These are phyloP conservation scores for Petrosia ficiformis DNA, from an alignment of 37 sponge, comb jelly and placozoan genomes.

Conservation along the genomic window DNA sequence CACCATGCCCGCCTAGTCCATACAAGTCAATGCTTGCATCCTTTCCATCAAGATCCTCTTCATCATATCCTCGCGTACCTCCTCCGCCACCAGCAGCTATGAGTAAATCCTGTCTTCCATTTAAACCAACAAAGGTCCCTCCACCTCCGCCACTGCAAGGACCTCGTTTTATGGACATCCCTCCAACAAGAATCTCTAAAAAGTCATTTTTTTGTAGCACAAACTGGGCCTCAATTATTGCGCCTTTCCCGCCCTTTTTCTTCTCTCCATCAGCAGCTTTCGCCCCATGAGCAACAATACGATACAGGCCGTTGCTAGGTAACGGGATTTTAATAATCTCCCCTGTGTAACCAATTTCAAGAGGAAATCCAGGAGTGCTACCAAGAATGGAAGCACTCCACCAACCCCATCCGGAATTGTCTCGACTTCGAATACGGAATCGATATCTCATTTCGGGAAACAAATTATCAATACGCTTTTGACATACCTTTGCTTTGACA, in stretches of 20 bases:
- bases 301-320: constrained; percentile 45
- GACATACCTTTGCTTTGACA: not conserved
- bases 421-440: constrained; percentile 59
- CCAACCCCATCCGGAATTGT: constrained; percentile 62
- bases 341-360: constrained; percentile 57
- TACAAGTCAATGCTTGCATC: constrained; percentile 37
- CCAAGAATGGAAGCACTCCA: constrained; percentile 50
- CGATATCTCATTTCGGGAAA: constrained; percentile 45
- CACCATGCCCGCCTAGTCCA: constrained; percentile 38
- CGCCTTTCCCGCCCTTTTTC: constrained; percentile 60
- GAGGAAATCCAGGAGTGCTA: constrained; percentile 38
- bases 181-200: constrained; percentile 66
- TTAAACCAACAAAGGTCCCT: constrained; percentile 70
- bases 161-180: constrained; percentile 60
- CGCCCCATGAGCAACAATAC: constrained; percentile 54
- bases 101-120: constrained; percentile 40
- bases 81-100: constrained; percentile 78
- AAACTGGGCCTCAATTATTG: constrained; percentile 64
- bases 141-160: constrained; percentile 70
- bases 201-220: constrained; percentile 55
- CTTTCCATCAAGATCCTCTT: constrained; percentile 62
- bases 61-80: constrained; percentile 71
- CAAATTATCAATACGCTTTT: constrained; percentile 37
- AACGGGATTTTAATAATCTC: constrained; percentile 42
- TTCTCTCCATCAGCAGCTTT: constrained; percentile 69